Evolutionary conservation across 2,888 invertebrate species (phyloP), one percentile per base, ranked within the genome.

Genomic region (Iselma pallidipennis): DNA sequence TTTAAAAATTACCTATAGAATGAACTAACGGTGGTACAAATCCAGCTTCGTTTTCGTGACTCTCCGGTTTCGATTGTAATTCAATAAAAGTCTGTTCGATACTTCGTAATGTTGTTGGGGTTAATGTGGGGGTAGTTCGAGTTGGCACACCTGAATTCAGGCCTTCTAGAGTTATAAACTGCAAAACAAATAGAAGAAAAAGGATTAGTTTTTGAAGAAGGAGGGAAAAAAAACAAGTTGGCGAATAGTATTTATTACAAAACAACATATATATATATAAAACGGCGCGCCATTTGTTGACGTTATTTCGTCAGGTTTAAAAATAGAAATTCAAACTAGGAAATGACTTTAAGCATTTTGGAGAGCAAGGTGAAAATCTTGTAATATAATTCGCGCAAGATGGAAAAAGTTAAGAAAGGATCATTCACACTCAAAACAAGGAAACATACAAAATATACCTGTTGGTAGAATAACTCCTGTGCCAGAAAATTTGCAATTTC

Each of bases 31-130:
- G 96, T 62, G 96, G 96, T 67, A 96, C 95, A 82, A 96, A 96
- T 67, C 96, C 94, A 61, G 95, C 96, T 86, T 96, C 95, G 82
- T 89, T 91, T 74, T 91, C 86, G 83, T 87, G 89, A 65, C 85
- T 87, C 80, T 86, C 89, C 71, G 90, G 88, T 74, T 89, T 88
- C 78, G 87, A 88, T 83, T 91, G 91, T 77, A 95, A 84, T 84
- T 95, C 95, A 78, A 92, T 89, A 83, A 95, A 93, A 1, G 94
- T 91, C 77, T 96, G 95, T 84, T 96, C 95, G 82, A 96, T 94
- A 84, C 89, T 91, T 76, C 94, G 89, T 80, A 96, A 84, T 74
- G 95, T 96, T 50, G 96, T 96, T 67, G 96, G 96, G 71, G 97
- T 97, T 75, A 97, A 86, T 78, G 95, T 96, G 69, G 96, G 91